These are phyloP conservation scores for Myotis pilosus DNA, from an alignment of 2,797 vertebrate genomes.

Conservation along the genomic window DNA sequence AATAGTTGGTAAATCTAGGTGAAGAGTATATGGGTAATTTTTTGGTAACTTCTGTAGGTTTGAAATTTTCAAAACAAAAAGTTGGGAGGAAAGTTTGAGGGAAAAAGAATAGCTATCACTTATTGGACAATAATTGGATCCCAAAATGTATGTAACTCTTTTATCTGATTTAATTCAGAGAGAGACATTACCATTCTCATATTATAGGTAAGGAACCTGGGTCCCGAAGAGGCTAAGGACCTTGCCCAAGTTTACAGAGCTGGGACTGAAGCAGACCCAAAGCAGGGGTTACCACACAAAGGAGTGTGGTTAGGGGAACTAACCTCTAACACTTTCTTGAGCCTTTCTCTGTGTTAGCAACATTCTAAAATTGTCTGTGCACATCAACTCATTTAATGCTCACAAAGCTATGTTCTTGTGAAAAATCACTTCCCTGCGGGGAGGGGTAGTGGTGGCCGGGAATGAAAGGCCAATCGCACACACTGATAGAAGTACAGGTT, in stretches of 20 bases:
- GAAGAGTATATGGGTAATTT: background rate
- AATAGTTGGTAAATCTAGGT: background rate
- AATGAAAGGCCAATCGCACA: background rate
- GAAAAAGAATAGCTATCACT: background rate
- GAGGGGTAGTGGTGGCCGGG: background rate
- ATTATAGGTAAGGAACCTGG: background rate
- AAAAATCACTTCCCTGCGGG: background rate
- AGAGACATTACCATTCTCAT: background rate
- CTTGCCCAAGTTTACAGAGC: background rate
- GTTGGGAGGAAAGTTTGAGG: background rate
- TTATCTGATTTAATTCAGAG: conserved; percentile 15
- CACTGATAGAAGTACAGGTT: background rate
- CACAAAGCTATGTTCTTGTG: background rate
- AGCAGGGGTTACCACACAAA: background rate
- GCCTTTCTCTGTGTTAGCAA: background rate
- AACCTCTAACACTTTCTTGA: background rate
- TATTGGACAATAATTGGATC: background rate
- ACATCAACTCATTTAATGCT: background rate
- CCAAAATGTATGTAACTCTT: background rate
- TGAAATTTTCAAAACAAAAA: conserved; percentile 23
- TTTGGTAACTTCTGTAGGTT: background rate
- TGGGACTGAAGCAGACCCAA: background rate
- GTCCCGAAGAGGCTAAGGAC: background rate
- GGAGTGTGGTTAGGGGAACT: background rate
- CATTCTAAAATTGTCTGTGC: background rate